Base-by-base conservation (phyloP, 2,888 invertebrate genomes). In the Ophraella communa region DNA sequence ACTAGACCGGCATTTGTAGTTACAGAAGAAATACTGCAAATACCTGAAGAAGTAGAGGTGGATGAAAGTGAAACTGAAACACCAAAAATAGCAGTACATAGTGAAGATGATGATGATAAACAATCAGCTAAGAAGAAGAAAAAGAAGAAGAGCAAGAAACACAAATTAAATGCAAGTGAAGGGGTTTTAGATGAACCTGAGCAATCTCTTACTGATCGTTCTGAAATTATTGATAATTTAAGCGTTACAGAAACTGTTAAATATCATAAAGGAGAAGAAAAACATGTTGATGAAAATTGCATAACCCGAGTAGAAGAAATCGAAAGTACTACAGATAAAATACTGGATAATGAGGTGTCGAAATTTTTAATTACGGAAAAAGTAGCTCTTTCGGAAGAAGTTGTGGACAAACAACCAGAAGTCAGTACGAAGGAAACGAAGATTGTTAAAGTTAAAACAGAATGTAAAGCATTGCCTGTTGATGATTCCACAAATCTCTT, bases 401-500 rank as follows among this genome's bases (percentile, higher is more conserved):
- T 2, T 5, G 7, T 7, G 8, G 3, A 30, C 11, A 30, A 30
- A 30, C 30, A 30, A 2, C 11, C 3, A 10, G 30, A 30, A 30
- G 11, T 1, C 11, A 30, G 11, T 30, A 2, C 11, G 8, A 11
- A 3, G 3, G 11, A 0, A 30, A 30, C 30, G 3, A 11, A 30
- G 11, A 30, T 3, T 30, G 11, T 30, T 4, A 1, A 11, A 30
- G 4, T 30, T 14, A 68, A 69, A 39, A 64, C 61, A 14, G 70
- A 73, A 52, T 70, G 72, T 35, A 67, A 69, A 52, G 70, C 65
- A 18, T 68, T 75, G 39, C 74, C 78, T n/a, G 56, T 73, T 17
- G 75, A 76, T 64, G 66, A 73, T 42, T 54, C 71, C 14, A 62
- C 70, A 47, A 67, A 56, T 18, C 60, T 66, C 18, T 72, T 72